A percentile compares a stretch with the other conserved stretches of the same genome.
Conservation (phyloP, 2,888 invertebrate species). For the Hyposoter didymator region DNA sequence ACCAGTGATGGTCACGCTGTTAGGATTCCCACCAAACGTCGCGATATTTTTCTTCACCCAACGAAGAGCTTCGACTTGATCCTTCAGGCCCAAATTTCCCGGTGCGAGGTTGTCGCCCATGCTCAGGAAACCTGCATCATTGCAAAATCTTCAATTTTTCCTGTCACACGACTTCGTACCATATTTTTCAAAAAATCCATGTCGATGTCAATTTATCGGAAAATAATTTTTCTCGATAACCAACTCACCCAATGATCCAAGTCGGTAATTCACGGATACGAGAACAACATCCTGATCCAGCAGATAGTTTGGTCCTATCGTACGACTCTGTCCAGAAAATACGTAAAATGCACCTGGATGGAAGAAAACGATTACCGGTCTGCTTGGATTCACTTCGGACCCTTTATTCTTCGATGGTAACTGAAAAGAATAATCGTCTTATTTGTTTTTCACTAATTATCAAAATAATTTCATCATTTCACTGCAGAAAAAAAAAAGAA, state of each 20-base stretch:
- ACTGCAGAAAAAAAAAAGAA: too few species aligned
- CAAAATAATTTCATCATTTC: not conserved
- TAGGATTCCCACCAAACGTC: constrained; percentile 88
- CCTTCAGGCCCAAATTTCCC: constrained; percentile 89
- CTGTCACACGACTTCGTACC: not conserved
- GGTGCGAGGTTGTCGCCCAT: constrained; percentile 88
- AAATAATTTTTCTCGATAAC: not conserved
- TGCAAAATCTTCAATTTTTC: not conserved
- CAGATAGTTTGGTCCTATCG: constrained; percentile 87
- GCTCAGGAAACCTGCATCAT: constrained; percentile 86
- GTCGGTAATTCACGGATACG: constrained; percentile 88
- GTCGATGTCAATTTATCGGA: not conserved
- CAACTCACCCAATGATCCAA: constrained; percentile 85
- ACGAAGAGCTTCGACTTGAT: constrained; percentile 88
- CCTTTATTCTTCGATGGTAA: constrained; percentile 38
- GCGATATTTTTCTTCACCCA: constrained; percentile 88
- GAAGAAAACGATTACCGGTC: constrained; percentile 88
- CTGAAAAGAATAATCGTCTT: constrained; percentile 33
- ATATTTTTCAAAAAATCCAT: not conserved
- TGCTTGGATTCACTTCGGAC: constrained; percentile 15
- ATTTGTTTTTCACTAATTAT: not conserved
- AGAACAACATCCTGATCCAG: constrained; percentile 88
- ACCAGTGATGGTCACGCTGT: constrained; percentile 87
- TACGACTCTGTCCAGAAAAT: constrained; percentile 86
- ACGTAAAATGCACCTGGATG: constrained; percentile 88